phyloP scores from a whole-genome alignment of 2,888 invertebrate genomes.

The Nomada flava region DNA sequence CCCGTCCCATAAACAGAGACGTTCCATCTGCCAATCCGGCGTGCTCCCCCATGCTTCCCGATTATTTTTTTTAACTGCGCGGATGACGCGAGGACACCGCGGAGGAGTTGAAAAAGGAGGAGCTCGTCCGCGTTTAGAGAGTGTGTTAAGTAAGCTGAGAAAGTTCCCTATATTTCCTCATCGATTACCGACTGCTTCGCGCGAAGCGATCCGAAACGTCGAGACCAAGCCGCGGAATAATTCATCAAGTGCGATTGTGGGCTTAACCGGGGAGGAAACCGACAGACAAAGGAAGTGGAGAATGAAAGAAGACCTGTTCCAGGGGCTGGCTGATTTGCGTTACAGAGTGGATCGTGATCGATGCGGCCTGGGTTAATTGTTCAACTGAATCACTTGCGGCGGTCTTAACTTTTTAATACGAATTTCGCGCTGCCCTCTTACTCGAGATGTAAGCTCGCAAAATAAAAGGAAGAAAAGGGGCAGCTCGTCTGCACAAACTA shows the following conservation, averaged over 20 bases:
- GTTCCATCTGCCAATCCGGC: not conserved
- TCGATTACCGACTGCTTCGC: constrained; percentile 1
- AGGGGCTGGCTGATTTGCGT: constrained; percentile 17
- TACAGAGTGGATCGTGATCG: constrained; percentile 15
- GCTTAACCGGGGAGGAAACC: constrained; percentile 5
- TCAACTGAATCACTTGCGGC: not conserved
- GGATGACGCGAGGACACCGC: not conserved
- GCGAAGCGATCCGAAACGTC: constrained; percentile 34
- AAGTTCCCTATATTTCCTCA: constrained; percentile 9
- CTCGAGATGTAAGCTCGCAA: not conserved
- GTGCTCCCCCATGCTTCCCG: not conserved
- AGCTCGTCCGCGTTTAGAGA: not conserved
- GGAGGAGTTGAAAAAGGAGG: constrained; percentile 15
- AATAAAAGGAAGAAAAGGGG: not conserved
- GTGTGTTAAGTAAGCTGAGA: not conserved
- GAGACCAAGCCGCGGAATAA: constrained; percentile 41
- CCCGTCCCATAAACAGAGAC: not conserved
- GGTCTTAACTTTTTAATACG: not conserved
- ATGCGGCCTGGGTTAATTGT: not conserved
- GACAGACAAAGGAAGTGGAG: constrained; percentile 6
- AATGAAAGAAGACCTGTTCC: constrained; percentile 15
- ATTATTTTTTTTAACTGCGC: not conserved
- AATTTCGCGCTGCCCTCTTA: not conserved
- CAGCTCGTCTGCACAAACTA: not conserved
- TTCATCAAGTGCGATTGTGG: constrained; percentile 40